These are phyloP conservation scores for Psettodes erumei DNA, from an alignment of 2,113 vertebrate genomes.

Conservation along the genomic window DNA sequence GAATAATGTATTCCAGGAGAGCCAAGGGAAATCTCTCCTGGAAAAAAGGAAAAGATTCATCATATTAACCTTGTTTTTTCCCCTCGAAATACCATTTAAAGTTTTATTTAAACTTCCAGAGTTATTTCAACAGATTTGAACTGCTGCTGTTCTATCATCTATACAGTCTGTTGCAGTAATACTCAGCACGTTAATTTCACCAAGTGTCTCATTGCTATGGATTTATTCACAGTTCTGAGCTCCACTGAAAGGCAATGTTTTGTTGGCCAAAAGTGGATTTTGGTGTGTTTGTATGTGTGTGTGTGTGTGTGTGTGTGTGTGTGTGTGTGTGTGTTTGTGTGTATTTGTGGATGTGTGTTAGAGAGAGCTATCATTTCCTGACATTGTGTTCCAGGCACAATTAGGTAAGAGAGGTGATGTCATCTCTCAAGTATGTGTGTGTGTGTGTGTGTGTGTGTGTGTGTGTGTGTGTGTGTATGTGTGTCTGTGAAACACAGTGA, in stretches of 20 bases:
- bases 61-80: slow-evolving; percentile 30
- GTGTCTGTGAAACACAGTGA: slow-evolving; percentile 8
- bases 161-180: slow-evolving; percentile 21
- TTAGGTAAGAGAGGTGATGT: slow-evolving; percentile 33
- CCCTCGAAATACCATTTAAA: slow-evolving; percentile 9
- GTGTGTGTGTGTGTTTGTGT: slow-evolving; percentile 8
- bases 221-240: slow-evolving; percentile 63
- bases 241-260: slow-evolving; percentile 32
- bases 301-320: slow-evolving; percentile 4
- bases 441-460: background rate
- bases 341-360: slow-evolving; percentile 26
- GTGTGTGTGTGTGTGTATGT: background rate
- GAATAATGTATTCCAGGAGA: slow-evolving; percentile 61
- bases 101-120: slow-evolving; percentile 42
- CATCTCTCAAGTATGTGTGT: slow-evolving; percentile 2
- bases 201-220: slow-evolving; percentile 56
- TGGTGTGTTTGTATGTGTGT: background rate
- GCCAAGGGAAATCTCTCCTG: slow-evolving; percentile 46
- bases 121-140: slow-evolving; percentile 19
- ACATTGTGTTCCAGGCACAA: slow-evolving; percentile 34
- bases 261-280: slow-evolving; percentile 8
- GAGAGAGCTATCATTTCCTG: slow-evolving; percentile 46
- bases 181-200: slow-evolving; percentile 54
- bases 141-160: slow-evolving; percentile 25
- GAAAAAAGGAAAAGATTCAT: slow-evolving; percentile 7